phyloP scores from a whole-genome alignment of 2,888 invertebrate species.

The Chesias legatella region DNA sequence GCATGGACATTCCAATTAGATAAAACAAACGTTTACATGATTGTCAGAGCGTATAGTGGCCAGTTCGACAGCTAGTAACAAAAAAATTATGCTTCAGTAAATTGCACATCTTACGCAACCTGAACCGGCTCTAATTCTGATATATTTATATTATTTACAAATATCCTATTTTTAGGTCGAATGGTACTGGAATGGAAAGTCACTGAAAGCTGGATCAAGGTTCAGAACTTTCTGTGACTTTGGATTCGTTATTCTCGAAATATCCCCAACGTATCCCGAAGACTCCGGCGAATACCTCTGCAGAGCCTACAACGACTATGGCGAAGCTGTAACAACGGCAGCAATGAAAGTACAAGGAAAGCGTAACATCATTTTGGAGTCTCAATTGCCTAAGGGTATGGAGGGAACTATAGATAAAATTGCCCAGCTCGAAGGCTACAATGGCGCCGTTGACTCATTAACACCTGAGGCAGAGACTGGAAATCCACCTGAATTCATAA shows the following conservation, averaged over 20 bases:
- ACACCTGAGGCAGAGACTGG: slow-evolving; percentile 90
- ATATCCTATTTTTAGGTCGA: slow-evolving; percentile 83
- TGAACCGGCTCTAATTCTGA: no score
- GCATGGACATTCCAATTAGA: no score
- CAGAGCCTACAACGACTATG: slow-evolving; percentile 92
- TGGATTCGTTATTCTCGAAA: slow-evolving; percentile 98
- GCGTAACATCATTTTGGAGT: slow-evolving; percentile 94
- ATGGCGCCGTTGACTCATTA: slow-evolving; percentile 83
- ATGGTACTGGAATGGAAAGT: slow-evolving; percentile 97
- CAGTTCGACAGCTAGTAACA: no score
- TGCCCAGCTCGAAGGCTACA: slow-evolving; percentile 93
- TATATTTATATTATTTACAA: no score
- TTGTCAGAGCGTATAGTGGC: no score
- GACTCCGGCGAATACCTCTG: slow-evolving; percentile 96
- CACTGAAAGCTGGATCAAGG: slow-evolving; percentile 92
- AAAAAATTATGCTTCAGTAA: no score
- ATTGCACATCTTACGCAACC: no score
- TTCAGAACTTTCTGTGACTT: slow-evolving; percentile 99
- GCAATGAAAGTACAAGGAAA: slow-evolving; percentile 95
- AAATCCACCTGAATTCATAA: slow-evolving; percentile 94
- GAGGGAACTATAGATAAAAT: slow-evolving; percentile 96
- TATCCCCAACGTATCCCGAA: slow-evolving; percentile 97
- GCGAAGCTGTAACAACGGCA: slow-evolving; percentile 94
- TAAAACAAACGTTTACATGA: no score
- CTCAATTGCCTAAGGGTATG: slow-evolving; percentile 95